Percentiles rank a stretch among this genome's conserved stretches.
phyloP scores from a whole-genome alignment of 1,140 invertebrate species.

The Microvelia longipes region DNA sequence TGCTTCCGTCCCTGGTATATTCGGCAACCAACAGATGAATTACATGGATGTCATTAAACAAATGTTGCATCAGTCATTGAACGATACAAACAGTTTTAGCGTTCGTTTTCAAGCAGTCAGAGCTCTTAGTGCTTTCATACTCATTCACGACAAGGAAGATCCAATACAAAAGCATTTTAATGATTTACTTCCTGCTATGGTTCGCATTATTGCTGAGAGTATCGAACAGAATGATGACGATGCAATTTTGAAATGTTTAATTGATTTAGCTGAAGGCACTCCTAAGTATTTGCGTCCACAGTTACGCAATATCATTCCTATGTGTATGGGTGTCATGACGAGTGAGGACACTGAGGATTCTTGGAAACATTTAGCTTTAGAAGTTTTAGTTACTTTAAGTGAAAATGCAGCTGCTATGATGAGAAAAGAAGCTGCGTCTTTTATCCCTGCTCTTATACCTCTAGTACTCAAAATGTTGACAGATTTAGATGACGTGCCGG shows the following conservation, averaged over 20 bases:
- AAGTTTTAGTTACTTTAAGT: constrained; percentile 84
- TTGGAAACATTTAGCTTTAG: constrained; percentile 80
- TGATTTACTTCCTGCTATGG: constrained; percentile 63
- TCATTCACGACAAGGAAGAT: constrained; percentile 78
- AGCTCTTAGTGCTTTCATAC: constrained; percentile 77
- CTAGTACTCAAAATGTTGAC: constrained; percentile 90
- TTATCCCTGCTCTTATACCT: constrained; percentile 60
- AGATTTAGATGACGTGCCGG: constrained; percentile 82
- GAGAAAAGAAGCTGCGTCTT: constrained; percentile 68
- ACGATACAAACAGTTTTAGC: constrained; percentile 49
- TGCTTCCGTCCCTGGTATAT: constrained; percentile 79
- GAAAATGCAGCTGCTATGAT: constrained; percentile 94
- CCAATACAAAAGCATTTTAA: constrained; percentile 73
- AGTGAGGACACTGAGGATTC: constrained; percentile 61
- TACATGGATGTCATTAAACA: constrained; percentile 88
- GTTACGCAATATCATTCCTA: constrained; percentile 69
- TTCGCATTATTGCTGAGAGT: constrained; percentile 59
- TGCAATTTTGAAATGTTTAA: constrained; percentile 72
- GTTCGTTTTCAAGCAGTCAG: constrained; percentile 62
- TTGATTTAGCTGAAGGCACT: constrained; percentile 81
- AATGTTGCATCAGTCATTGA: constrained; percentile 72
- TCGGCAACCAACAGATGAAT: constrained; percentile 85
- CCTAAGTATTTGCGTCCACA: constrained; percentile 84
- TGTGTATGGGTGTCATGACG: constrained; percentile 75
- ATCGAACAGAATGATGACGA: constrained; percentile 78